phyloP scores from a whole-genome alignment of 2,113 vertebrate species.

The Sardina pilchardus region DNA sequence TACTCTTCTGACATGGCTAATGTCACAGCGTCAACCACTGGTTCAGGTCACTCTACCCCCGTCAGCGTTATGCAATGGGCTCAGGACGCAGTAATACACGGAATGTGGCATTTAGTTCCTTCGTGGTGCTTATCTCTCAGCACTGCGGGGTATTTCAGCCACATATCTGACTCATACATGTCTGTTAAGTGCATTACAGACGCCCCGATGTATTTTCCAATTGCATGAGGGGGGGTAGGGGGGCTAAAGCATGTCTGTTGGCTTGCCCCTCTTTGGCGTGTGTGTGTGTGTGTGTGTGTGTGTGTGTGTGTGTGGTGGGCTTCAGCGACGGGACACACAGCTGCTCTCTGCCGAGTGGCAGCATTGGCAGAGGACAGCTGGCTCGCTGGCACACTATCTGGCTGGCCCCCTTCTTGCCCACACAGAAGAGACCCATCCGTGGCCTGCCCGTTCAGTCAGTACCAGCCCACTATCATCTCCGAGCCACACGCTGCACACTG shows the following conservation, averaged over 20 bases:
- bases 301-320: conserved; percentile 8
- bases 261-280: conserved; percentile 26
- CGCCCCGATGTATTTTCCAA: background rate
- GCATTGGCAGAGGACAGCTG: conserved; percentile 45
- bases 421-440: conserved; percentile 10
- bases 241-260: background rate
- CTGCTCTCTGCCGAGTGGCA: conserved; percentile 49
- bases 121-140: background rate
- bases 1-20: background rate
- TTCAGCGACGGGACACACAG: conserved; percentile 35
- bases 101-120: background rate
- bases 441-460: conserved; percentile 45
- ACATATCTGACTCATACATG: background rate
- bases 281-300: conserved; percentile 17
- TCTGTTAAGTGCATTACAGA: background rate
- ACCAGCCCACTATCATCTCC: conserved; percentile 35
- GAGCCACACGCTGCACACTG: background rate
- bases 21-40: background rate
- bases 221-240: background rate
- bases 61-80: background rate
- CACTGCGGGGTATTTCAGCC: background rate
- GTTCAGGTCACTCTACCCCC: background rate
- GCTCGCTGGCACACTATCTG: background rate
- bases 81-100: background rate
- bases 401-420: background rate